Conservation (phyloP, 2,888 invertebrate genomes). For the Neuroscelio doddi region DNA sequence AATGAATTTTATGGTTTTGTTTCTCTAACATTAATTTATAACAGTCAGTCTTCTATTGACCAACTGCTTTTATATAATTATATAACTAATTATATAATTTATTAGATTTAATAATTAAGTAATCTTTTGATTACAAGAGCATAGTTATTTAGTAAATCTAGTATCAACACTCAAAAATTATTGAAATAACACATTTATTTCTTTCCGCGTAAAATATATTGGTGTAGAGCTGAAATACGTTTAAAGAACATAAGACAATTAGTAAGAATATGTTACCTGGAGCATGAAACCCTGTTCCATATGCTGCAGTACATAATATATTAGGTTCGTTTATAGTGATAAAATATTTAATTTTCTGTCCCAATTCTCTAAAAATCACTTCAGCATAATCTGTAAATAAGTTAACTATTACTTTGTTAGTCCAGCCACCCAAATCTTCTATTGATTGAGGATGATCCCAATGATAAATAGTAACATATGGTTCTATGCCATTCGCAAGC, state of each 20-base stretch:
- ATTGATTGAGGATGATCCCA: constrained; percentile 78
- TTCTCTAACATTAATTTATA: no score
- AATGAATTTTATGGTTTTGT: no score
- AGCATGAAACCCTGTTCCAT: constrained; percentile 58
- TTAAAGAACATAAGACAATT: no score
- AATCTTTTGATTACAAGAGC: no score
- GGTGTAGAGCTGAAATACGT: not conserved
- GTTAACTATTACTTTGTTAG: constrained; percentile 76
- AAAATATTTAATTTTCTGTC: constrained; percentile 80
- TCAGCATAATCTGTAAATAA: constrained; percentile 78
- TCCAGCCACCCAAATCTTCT: constrained; percentile 79
- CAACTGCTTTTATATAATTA: no score
- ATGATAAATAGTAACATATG: constrained; percentile 79
- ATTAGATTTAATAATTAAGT: no score
- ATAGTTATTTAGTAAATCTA: no score
- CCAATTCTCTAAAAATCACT: constrained; percentile 75
- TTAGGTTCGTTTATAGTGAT: constrained; percentile 86
- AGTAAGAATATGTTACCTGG: no score
- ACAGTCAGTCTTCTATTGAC: no score
- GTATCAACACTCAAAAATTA: no score
- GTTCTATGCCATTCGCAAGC: constrained; percentile 73
- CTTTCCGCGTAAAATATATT: constrained; percentile 74
- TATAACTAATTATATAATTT: no score
- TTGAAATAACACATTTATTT: no score
- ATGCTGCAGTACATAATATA: constrained; percentile 74